Base-by-base conservation (phyloP, 2,888 invertebrate genomes). In the Zonitis immaculata region DNA sequence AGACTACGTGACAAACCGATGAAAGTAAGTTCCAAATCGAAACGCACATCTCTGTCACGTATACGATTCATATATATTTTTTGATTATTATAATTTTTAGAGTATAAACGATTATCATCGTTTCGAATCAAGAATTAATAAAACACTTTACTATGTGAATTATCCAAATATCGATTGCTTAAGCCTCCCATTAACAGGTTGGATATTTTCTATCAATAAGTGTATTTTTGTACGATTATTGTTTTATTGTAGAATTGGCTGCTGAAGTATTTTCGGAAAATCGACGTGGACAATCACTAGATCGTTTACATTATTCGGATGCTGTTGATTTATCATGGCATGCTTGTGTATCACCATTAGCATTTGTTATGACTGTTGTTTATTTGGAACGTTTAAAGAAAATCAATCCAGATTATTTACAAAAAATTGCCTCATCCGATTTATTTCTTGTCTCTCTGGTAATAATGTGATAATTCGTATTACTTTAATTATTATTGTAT, bases 401-500 rank as follows among this genome's bases (percentile, higher is more conserved):
- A 56, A 81, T 82, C 66, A 90, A 93, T 78, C 88, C 91, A 0
- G 86, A 88, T 62, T 96, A 95, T 76, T 81, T 96, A 57, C 83
- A 87, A 64, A 79, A 83, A 66, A 86, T 93, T 46, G 86, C 90
- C 26, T 95, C 97, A 25, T 89, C 92, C 26, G 95, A 97, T 73
- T 83, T 98, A 54, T 97, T 97, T 77, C 83, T 98, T 52, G 90
- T 97, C 58, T 94, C 97, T 53, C 80, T 97, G 85, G 96, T 95
- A 48, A 9, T 8, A 9, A 5, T 42, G 27, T 42, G n/a, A 32
- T 7, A 11, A 28, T 47, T 32, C 8, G 27, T 16, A 16, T 43
- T 43, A 9, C 8, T 9, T n/a, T 28, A 6, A 6, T 11, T 22
- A 46, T 35, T 26, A 25, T 49, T 48, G 18, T 25, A n/a, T 12